Percentiles rank a stretch among this genome's conserved stretches.
Evolutionary conservation across 2,113 vertebrate genomes (phyloP).

Genomic region (Phrynocephalus versicolor): DNA sequence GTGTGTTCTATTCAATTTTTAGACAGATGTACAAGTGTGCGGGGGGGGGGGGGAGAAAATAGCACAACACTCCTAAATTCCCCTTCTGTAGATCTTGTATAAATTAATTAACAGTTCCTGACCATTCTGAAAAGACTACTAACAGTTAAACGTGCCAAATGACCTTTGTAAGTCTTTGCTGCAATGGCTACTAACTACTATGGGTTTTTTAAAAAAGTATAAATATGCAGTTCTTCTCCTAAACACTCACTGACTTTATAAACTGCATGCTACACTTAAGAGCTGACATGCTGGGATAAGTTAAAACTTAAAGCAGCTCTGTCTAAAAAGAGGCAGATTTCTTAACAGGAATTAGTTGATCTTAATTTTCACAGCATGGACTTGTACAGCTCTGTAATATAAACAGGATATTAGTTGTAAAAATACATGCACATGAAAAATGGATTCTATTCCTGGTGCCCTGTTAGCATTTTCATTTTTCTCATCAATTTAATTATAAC

Average conservation of each 20-base stretch:
- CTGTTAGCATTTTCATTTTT: constrained; percentile 32
- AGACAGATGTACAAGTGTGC: background rate
- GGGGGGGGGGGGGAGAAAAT: background rate
- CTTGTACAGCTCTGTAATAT: constrained; percentile 49
- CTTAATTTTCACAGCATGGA: constrained; percentile 59
- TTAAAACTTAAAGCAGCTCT: constrained; percentile 62
- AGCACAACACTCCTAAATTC: background rate
- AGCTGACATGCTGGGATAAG: constrained; percentile 64
- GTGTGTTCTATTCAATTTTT: background rate
- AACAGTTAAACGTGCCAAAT: constrained; percentile 52
- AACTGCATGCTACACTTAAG: constrained; percentile 62
- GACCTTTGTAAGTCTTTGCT: constrained; percentile 54
- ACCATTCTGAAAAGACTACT: constrained; percentile 55
- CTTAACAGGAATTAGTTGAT: constrained; percentile 53
- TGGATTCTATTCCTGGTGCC: constrained; percentile 34
- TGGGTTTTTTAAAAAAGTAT: constrained; percentile 11
- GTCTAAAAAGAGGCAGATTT: constrained; percentile 33
- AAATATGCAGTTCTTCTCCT: constrained; percentile 41
- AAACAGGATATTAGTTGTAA: constrained; percentile 52
- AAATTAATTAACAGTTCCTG: constrained; percentile 53
- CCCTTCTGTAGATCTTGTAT: constrained; percentile 13
- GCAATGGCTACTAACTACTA: constrained; percentile 39
- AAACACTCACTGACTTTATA: constrained; percentile 50
- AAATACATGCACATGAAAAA: constrained; percentile 41
- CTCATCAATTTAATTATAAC: background rate